phyloP scores from a whole-genome alignment of 2,113 vertebrate genomes.

The Podarcis raffonei region DNA sequence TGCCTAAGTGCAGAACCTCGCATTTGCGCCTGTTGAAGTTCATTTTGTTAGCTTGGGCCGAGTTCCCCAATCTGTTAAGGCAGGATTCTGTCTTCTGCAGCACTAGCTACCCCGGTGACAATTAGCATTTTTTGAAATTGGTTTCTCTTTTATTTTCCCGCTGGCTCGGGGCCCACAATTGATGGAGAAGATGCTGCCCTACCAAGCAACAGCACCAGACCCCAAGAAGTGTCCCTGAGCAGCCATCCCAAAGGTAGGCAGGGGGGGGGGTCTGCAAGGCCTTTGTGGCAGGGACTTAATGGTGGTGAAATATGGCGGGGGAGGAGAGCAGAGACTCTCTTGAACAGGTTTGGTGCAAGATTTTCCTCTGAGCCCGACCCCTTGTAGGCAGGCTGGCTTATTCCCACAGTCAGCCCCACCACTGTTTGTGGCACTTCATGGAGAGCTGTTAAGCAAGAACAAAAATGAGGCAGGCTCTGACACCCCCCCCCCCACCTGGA shows the following conservation, averaged over 20 bases:
- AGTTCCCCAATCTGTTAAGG: too few relatives aligned
- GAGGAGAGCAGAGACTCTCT: not conserved
- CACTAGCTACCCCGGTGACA: too few relatives aligned
- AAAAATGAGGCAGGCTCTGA: not conserved
- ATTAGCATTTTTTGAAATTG: not conserved
- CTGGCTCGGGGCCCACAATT: not conserved
- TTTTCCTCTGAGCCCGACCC: too few relatives aligned
- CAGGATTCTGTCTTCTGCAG: too few relatives aligned
- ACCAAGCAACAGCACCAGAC: not conserved
- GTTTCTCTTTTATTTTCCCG: not conserved
- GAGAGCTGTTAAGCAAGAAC: not conserved
- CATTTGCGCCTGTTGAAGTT: too few relatives aligned
- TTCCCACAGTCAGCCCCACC: too few relatives aligned
- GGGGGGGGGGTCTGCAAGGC: not conserved
- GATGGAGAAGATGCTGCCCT: not conserved
- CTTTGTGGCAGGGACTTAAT: not conserved
- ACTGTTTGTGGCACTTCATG: not conserved
- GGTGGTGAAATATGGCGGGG: not conserved
- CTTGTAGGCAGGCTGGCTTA: not conserved
- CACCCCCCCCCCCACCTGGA: not conserved
- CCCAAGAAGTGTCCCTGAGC: not conserved
- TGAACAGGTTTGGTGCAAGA: not conserved
- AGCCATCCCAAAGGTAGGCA: not conserved
- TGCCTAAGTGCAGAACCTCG: too few relatives aligned
- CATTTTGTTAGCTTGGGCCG: too few relatives aligned